Evolutionary conservation across 2,113 vertebrate species (phyloP), one percentile per base, ranked within the genome.

Genomic region (Elephantulus edwardii): DNA sequence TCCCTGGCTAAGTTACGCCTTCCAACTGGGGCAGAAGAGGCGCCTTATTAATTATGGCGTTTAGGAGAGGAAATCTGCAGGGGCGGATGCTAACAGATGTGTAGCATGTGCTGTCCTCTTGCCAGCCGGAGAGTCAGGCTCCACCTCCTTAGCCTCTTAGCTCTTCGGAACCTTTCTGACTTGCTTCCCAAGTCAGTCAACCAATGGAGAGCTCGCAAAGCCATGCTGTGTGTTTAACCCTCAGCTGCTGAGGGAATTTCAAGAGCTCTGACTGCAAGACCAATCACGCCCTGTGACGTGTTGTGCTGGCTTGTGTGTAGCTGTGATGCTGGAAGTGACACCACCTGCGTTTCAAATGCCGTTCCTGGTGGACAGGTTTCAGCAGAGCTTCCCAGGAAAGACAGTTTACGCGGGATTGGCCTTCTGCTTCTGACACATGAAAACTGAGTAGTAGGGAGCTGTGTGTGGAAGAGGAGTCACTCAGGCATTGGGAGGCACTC

Each of bases 61-160:
- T 92, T 96, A 90, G 28, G 48, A 91, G 92, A 80, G 56, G 72
- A 94, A 92, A 94, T 91, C 95, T 92, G 16, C 91, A 94, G 92
- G 84, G 76, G 8, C 30, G 76, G 8, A 20, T 22, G 79, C 19
- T 38, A 46, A 70, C 3, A 86, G 82, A 26, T 6, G 46, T 3
- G n/a, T 20, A 20, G 48, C 24, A 0, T 0, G 2, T 19, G 13
- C 22, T 22, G 1, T 42, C 6, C n/a, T 50, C 35, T 76, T 12
- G 14, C 12, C 22, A 56, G 85, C 56, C 17, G 2, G 60, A 5
- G 44, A 38, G 16, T 28, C 54, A 28, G 26, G 35, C 22, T 33
- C 10, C 42, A 22, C 48, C 9, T 35, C 24, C n/a, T n/a, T n/a
- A n/a, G n/a, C 62, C 74, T 8, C 8, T 20, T 4, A 46, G 50